Conservation (phyloP, 2,888 invertebrate species). For the Thymelicus sylvestris region DNA sequence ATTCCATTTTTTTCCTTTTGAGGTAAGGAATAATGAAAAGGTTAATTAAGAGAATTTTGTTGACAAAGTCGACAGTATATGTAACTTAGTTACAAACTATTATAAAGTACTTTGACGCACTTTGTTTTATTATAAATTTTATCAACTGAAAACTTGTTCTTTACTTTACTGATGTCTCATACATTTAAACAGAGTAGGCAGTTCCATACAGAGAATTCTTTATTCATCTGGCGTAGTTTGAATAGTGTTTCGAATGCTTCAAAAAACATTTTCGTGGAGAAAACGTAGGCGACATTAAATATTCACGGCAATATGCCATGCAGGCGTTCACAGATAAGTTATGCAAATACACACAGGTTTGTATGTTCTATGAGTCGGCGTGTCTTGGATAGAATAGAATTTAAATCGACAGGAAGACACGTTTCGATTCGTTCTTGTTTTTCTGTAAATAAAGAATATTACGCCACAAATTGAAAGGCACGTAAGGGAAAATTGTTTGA, state of each 20-base stretch:
- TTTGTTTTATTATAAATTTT: too few relatives aligned
- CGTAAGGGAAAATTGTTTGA: neutral
- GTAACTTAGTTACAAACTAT: too few relatives aligned
- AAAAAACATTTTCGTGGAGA: slow-evolving; percentile 64
- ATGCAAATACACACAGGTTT: slow-evolving; percentile 64
- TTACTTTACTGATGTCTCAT: too few relatives aligned
- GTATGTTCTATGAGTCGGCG: slow-evolving; percentile 58
- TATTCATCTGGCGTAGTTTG: slow-evolving; percentile 64
- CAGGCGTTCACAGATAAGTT: slow-evolving; percentile 64
- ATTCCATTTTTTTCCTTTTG: too few relatives aligned
- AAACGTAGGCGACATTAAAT: slow-evolving; percentile 59
- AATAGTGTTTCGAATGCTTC: slow-evolving; percentile 65
- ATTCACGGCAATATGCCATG: slow-evolving; percentile 66
- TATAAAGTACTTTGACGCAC: too few relatives aligned
- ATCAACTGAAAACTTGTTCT: too few relatives aligned
- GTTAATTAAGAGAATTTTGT: too few relatives aligned
- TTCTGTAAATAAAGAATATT: slow-evolving; percentile 7
- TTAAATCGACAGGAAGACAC: slow-evolving; percentile 24
- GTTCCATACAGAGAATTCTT: slow-evolving; percentile 25
- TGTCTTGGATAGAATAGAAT: slow-evolving; percentile 45
- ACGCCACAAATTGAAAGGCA: neutral
- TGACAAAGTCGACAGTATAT: too few relatives aligned
- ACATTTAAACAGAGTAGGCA: slow-evolving; percentile 3
- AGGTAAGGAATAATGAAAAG: too few relatives aligned
- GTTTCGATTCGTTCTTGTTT: slow-evolving; percentile 1